Percentiles rank a stretch among this genome's conserved stretches.
phyloP scores from a whole-genome alignment of 2,113 vertebrate species.

The Cercocebus atys region DNA sequence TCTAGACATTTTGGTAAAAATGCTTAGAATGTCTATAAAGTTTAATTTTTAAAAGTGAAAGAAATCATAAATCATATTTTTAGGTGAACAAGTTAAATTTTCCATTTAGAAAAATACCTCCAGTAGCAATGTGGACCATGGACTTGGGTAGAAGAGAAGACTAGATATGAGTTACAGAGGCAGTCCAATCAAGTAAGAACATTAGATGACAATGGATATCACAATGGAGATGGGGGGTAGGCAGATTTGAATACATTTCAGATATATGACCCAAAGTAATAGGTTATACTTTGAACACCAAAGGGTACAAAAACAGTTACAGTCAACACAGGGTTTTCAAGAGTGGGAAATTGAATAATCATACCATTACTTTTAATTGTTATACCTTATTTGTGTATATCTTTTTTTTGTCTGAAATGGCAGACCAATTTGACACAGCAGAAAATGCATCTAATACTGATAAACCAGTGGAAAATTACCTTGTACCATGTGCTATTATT shows the following conservation, averaged over 20 bases:
- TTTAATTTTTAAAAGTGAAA: not conserved
- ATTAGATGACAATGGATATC: rapidly evolving
- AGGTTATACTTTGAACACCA: not conserved
- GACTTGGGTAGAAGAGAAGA: not conserved
- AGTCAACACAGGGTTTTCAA: not conserved
- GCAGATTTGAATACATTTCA: not conserved
- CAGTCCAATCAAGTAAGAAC: not conserved
- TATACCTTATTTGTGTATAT: not conserved
- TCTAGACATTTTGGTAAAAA: not conserved
- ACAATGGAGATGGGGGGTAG: not conserved
- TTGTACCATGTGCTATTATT: not conserved
- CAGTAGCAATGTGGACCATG: not conserved
- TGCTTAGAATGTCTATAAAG: not conserved
- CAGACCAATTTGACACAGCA: not conserved
- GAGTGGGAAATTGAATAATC: not conserved
- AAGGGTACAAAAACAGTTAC: not conserved
- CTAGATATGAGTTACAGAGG: not conserved
- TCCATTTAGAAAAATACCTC: not conserved
- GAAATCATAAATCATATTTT: not conserved
- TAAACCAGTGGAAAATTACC: not conserved
- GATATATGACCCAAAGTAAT: not conserved
- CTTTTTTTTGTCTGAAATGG: not conserved
- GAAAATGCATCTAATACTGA: not conserved
- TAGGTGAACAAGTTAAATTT: not conserved
- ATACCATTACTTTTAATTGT: not conserved